Base-by-base conservation (phyloP, 1,140 invertebrate genomes). In the Drosophila carrolli region DNA sequence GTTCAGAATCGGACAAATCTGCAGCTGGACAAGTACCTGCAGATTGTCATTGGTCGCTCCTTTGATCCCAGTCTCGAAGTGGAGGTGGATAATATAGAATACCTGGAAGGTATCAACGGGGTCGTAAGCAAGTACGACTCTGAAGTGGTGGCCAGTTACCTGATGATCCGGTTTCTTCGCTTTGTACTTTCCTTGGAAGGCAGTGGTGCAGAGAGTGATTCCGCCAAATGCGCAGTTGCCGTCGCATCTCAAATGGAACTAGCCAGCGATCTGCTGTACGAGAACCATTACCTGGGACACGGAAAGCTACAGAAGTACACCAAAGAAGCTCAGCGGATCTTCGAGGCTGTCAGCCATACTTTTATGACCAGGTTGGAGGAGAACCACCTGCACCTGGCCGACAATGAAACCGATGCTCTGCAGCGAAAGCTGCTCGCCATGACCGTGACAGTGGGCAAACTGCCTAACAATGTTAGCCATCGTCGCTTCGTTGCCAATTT, bases 211-310 rank as follows among this genome's bases (percentile, higher is more conserved):
- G 6, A 32, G 29, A 32, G 7, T 0, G 7, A 32, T 5, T 0
- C 29, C 29, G 29, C 5, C 29, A 5, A 32, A 32, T 32, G 29
- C 29, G 29, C 29, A 2, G 29, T 7, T 32, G 14, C 41, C 16
- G 14, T 41, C 14, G 16, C 16, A 19, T 8, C 7, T 44, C 16
- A 71, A 47, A 41, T 41, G 40, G 29, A 16, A 0, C 16, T 23
- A n/a, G 41, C 43, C 32, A 58, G 14, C 27, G 55, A 59, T 19
- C 5, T 65, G 51, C n/a, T 60, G 19, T 60, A 60, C 10, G 38
- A 54, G 10, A 35, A 61, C 4, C n/a, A 40, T 14, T 61, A 53
- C 23, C 14, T 54, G 8, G 13, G 47, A 2, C 35, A 51, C 9
- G 57, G 29, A 19, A 38, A 47, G 23, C 23, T 6, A 2, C 13